Evolutionary conservation across 2,113 vertebrate species (phyloP), one percentile per base, ranked within the genome.

Genomic region (Proteles cristata): DNA sequence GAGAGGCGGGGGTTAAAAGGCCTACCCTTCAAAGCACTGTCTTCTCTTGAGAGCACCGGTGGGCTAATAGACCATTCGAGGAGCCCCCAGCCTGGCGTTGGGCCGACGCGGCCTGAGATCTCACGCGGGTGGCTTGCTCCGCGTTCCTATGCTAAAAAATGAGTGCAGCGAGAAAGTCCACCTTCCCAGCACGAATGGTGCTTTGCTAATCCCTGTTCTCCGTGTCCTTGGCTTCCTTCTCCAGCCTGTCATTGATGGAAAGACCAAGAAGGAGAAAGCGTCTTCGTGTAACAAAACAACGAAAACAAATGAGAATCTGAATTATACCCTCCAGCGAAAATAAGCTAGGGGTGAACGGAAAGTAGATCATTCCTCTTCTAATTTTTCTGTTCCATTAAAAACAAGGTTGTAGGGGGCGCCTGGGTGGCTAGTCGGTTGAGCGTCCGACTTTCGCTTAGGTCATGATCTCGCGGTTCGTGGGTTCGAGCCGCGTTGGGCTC

Each of bases 91-190:
- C 97, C 66, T 11, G 89, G 33, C 43, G 80, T 9, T 95, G 69
- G 58, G 99, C 99, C 2, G 91, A 63, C 10, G 98, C 97, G 28
- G 99, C 99, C 25, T 87, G 93, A 58, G 96, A 90, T 92, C 85
- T 97, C 58, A 98, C 99, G 1, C 96, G 97, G 80, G 69, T 43
- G 0, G 98, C 98, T 68, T 96, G 96, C 28, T 98, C 97, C 94
- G 53, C 95, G 84, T 98, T 99, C 97, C 97, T 98, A 61, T 98
- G 97, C 1, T n/a, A n/a, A n/a, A n/a, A n/a, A 79, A 98, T 97
- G 99, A 99, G 50, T 97, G 98, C 96, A 99, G 66, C 61, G 94
- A 69, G 98, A 55, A 19, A 98, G 98, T 94, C 98, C 97, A 0
- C 98, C 76, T 77, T 98, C 94, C 61, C n/a, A 99, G 79, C 48